phyloP scores from a whole-genome alignment of 2,113 vertebrate species.

The Aegithalos caudatus region DNA sequence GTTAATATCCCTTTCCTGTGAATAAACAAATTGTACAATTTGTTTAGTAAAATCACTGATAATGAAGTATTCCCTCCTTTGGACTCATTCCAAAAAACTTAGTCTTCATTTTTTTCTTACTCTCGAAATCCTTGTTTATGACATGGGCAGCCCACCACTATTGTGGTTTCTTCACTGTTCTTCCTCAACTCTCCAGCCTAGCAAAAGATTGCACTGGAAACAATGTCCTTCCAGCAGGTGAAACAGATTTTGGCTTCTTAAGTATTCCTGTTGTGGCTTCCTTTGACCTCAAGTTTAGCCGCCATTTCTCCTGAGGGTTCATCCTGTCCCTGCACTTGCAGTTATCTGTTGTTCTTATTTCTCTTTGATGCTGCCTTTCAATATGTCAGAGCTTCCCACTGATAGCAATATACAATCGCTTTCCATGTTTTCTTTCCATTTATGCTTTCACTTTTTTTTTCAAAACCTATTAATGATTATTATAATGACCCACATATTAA shows the following conservation, averaged over 20 bases:
- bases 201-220: neutral
- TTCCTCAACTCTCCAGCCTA: neutral
- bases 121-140: neutral
- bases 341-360: neutral
- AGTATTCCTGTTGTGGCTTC: neutral
- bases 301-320: neutral
- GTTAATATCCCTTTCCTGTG: neutral
- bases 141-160: neutral
- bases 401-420: neutral
- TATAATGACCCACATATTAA: neutral
- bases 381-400: neutral
- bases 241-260: neutral
- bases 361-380: neutral
- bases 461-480: neutral
- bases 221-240: neutral
- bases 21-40: neutral
- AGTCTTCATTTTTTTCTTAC: neutral
- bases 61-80: neutral
- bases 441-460: neutral
- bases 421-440: neutral
- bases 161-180: neutral
- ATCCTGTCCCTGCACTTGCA: neutral
- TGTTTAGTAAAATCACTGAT: neutral
- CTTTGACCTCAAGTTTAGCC: neutral
- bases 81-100: neutral